Conservation (phyloP, 2,797 vertebrate species). For the Babyrousa celebensis region DNA sequence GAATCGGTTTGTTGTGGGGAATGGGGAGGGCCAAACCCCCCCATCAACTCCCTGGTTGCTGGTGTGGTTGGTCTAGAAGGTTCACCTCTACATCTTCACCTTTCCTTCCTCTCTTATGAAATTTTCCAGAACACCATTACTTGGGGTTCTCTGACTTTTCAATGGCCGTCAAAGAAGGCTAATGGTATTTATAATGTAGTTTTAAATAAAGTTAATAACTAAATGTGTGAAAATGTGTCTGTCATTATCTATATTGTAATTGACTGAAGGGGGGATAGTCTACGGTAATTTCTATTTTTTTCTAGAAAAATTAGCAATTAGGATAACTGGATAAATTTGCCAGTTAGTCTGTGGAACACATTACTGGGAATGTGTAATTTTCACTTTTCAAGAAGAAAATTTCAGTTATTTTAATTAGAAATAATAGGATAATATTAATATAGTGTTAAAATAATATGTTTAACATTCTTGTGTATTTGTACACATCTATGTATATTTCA, state of each 20-base stretch:
- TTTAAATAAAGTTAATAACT: constrained; percentile 33
- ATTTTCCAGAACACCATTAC: neutral
- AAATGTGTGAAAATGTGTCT: constrained; percentile 37
- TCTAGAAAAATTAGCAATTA: constrained; percentile 23
- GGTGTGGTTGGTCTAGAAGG: neutral
- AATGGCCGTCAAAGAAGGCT: neutral
- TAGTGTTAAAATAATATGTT: constrained; percentile 30
- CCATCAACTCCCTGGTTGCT: neutral
- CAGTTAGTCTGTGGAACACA: constrained; percentile 48
- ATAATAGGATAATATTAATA: constrained; percentile 30
- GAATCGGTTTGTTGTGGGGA: neutral
- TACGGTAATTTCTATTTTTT: constrained; percentile 50
- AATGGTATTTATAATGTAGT: constrained; percentile 6
- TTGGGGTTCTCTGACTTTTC: constrained; percentile 38
- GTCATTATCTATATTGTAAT: neutral
- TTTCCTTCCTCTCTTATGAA: neutral
- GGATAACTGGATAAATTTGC: constrained; percentile 45
- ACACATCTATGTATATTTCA: constrained; percentile 29
- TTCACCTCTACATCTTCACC: neutral
- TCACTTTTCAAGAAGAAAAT: neutral
- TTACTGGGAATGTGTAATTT: neutral
- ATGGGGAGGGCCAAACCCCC: neutral
- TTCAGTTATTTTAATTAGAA: neutral
- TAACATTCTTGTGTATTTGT: neutral
- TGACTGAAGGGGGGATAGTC: neutral